A percentile compares a stretch with the other conserved stretches of the same genome.
Evolutionary conservation across 2,888 invertebrate species (phyloP).

Genomic region (Furcula furcula): DNA sequence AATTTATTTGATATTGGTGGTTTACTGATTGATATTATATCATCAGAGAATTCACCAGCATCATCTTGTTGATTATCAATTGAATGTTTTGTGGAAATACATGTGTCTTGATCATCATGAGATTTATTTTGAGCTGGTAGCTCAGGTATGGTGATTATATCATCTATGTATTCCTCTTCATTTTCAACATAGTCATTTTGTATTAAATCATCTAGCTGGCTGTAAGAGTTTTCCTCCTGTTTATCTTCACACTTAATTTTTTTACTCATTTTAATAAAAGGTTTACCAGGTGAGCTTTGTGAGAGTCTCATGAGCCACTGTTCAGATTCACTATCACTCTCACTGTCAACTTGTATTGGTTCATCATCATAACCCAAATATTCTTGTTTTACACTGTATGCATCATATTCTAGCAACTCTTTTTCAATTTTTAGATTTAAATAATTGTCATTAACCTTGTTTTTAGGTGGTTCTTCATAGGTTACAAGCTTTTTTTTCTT

Average conservation of each 20-base stretch:
- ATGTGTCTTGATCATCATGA: constrained; percentile 1
- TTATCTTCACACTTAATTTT: constrained; percentile 30
- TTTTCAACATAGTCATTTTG: constrained; percentile 28
- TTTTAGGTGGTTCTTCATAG: constrained; percentile 28
- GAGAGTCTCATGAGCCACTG: constrained; percentile 78
- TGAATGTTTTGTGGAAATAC: constrained; percentile 2
- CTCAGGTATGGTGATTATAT: constrained; percentile 49
- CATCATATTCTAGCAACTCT: constrained; percentile 57
- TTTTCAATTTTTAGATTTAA: constrained; percentile 54
- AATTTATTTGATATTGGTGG: constrained; percentile 6
- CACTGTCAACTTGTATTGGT: constrained; percentile 58
- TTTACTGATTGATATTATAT: constrained; percentile 26
- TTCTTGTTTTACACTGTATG: constrained; percentile 66
- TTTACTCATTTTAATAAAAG: constrained; percentile 42
- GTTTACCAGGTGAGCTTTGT: constrained; percentile 69
- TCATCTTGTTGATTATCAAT: constrained; percentile 6
- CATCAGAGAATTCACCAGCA: constrained; percentile 26
- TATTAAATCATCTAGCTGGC: constrained; percentile 58
- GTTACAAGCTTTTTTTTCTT: constrained; percentile 47
- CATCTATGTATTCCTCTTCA: constrained; percentile 49
- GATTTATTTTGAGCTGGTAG: constrained; percentile 18
- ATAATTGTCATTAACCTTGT: constrained; percentile 26
- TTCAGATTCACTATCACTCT: constrained; percentile 78
- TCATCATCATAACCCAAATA: constrained; percentile 63
- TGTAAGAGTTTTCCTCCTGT: constrained; percentile 61